Conservation (phyloP, 2,797 vertebrate species). For the Todus mexicanus region DNA sequence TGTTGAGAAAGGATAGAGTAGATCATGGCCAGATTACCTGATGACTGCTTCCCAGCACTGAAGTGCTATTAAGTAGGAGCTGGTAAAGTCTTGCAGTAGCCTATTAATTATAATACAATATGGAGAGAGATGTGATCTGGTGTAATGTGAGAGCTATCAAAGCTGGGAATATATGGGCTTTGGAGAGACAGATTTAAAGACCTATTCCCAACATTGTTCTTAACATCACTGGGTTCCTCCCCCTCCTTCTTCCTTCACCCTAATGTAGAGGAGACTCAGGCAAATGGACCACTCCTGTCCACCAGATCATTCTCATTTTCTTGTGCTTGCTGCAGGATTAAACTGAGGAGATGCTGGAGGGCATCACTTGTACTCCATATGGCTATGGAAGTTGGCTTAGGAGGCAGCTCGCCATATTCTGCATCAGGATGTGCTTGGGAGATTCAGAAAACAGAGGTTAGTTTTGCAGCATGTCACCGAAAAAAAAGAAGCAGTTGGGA, state of each 20-base stretch:
- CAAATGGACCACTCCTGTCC: background rate
- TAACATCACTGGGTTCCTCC: background rate
- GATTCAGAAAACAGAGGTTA: background rate
- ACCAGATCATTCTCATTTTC: background rate
- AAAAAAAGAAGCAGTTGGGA: background rate
- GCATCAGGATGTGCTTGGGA: background rate
- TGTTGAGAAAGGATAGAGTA: slow-evolving; percentile 51
- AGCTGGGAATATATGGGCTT: slow-evolving; percentile 20
- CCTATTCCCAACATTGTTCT: slow-evolving; percentile 35
- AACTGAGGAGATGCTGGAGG: background rate
- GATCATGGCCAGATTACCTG: slow-evolving; percentile 49
- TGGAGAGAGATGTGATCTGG: slow-evolving; percentile 39
- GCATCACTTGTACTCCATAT: background rate
- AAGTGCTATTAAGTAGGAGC: slow-evolving; percentile 52
- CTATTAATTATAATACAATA: slow-evolving; percentile 58
- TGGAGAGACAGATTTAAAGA: slow-evolving; percentile 46
- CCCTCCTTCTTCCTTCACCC: background rate
- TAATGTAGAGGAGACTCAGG: background rate
- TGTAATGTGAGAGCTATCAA: slow-evolving; percentile 45
- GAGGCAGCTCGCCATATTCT: background rate
- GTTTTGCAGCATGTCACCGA: background rate
- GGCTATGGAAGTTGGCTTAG: background rate
- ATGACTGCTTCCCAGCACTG: slow-evolving; percentile 57
- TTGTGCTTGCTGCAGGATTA: background rate
- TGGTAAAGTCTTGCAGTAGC: slow-evolving; percentile 59